Percentiles rank a stretch among this genome's conserved stretches.
phyloP scores from a whole-genome alignment of 2,113 vertebrate species.

The Ascaphus truei region DNA sequence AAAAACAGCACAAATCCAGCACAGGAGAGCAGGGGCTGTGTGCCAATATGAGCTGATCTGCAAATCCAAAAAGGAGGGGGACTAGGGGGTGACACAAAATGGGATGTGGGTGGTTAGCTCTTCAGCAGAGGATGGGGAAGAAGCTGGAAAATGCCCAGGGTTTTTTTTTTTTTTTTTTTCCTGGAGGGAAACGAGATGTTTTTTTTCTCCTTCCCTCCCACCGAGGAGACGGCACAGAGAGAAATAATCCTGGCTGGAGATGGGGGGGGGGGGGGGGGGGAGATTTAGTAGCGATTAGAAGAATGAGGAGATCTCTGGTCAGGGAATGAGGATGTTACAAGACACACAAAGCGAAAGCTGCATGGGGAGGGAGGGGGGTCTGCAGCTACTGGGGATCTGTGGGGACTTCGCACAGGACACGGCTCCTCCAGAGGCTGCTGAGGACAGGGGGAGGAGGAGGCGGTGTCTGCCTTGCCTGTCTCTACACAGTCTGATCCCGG shows the following conservation, averaged over 20 bases:
- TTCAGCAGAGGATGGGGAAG: neutral
- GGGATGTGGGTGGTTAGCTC: neutral
- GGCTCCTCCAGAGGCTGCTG: constrained; percentile 21
- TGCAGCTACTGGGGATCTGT: neutral
- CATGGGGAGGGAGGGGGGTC: neutral
- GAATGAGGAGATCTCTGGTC: neutral
- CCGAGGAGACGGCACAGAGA: neutral
- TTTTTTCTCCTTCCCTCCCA: neutral
- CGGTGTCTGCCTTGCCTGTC: neutral
- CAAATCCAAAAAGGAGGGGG: neutral
- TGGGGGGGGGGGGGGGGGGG: neutral
- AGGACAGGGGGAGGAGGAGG: neutral
- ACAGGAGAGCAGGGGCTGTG: no score
- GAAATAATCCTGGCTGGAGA: neutral
- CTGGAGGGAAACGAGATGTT: neutral
- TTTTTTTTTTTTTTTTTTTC: no score
- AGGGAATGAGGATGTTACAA: neutral
- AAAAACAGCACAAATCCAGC: no score
- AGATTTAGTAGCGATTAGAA: neutral
- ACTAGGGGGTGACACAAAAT: neutral
- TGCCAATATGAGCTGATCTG: no score
- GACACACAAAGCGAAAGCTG: constrained; percentile 8
- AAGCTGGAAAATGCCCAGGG: neutral
- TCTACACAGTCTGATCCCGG: neutral
- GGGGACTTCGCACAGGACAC: constrained; percentile 16